These are phyloP conservation scores for Rostratula benghalensis DNA, from an alignment of 2,113 vertebrate species.

Conservation along the genomic window DNA sequence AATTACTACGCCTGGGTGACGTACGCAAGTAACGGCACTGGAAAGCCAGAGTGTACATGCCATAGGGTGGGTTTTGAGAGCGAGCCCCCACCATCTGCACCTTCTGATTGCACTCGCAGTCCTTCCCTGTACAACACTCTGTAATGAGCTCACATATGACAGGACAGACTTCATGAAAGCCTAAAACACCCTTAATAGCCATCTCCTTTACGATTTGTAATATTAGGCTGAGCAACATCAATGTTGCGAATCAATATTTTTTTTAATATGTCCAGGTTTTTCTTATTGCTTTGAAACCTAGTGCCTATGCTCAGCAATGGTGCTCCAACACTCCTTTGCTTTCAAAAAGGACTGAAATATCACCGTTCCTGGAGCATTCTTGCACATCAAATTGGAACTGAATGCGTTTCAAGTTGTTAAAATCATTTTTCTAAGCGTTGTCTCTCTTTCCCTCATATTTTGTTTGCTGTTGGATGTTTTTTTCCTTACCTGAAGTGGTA, in stretches of 20 bases:
- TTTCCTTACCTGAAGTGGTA: background rate
- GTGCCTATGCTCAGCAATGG: background rate
- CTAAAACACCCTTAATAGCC: conserved; percentile 23
- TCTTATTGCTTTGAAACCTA: conserved; percentile 2
- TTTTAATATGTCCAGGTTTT: conserved; percentile 32
- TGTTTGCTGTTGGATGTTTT: background rate
- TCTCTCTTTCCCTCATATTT: background rate
- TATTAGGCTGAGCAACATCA: background rate
- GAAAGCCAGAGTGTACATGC: background rate
- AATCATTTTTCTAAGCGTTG: background rate
- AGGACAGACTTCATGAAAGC: background rate
- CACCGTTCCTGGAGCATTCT: background rate
- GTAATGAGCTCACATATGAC: conserved; percentile 23
- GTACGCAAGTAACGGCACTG: background rate
- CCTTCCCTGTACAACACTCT: background rate
- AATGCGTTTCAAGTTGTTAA: background rate
- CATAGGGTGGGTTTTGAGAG: background rate
- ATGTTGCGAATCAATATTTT: background rate
- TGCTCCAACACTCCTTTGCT: background rate
- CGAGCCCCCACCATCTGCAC: background rate
- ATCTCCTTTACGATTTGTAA: conserved; percentile 22
- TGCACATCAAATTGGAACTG: background rate
- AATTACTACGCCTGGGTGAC: background rate
- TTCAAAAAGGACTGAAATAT: background rate
- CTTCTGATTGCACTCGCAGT: background rate